Percentiles rank a stretch among this genome's conserved stretches.
These are phyloP conservation scores for Syngnathus rostellatus DNA, from an alignment of 2,797 vertebrate species.

Conservation along the genomic window DNA sequence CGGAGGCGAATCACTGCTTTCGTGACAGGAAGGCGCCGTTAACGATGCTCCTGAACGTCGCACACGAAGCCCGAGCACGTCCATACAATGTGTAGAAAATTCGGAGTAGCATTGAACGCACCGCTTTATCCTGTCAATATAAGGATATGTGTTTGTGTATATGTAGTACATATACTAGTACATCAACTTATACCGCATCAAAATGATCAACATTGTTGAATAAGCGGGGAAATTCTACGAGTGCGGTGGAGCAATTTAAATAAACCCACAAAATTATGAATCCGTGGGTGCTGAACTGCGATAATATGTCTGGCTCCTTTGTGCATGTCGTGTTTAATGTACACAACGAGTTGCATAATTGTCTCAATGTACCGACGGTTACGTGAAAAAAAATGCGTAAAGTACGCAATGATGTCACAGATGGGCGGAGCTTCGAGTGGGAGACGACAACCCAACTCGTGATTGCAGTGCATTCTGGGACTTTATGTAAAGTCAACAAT, in stretches of 20 bases:
- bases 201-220: too few species aligned
- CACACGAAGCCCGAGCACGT: slow-evolving; percentile 12
- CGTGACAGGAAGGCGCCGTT: not conserved
- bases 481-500: slow-evolving; percentile 62
- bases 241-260: too few species aligned
- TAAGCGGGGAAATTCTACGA: too few species aligned
- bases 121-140: not conserved
- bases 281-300: too few species aligned
- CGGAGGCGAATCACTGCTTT: slow-evolving; percentile 7
- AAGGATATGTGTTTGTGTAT: too few species aligned
- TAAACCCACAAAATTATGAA: too few species aligned
- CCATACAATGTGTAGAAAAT: not conserved
- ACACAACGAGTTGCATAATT: too few species aligned
- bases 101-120: slow-evolving; percentile 12
- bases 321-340: not conserved
- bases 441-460: not conserved
- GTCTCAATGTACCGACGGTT: not conserved
- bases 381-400: not conserved
- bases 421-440: slow-evolving; percentile 8
- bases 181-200: too few species aligned
- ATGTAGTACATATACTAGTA: too few species aligned
- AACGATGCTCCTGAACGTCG: slow-evolving; percentile 40
- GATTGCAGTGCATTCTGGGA: slow-evolving; percentile 47
- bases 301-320: too few species aligned
- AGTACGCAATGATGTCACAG: not conserved